Percentiles rank a stretch among this genome's conserved stretches.
phyloP scores from a whole-genome alignment of 1,140 invertebrate genomes.

The Frieseomelitta varia region DNA sequence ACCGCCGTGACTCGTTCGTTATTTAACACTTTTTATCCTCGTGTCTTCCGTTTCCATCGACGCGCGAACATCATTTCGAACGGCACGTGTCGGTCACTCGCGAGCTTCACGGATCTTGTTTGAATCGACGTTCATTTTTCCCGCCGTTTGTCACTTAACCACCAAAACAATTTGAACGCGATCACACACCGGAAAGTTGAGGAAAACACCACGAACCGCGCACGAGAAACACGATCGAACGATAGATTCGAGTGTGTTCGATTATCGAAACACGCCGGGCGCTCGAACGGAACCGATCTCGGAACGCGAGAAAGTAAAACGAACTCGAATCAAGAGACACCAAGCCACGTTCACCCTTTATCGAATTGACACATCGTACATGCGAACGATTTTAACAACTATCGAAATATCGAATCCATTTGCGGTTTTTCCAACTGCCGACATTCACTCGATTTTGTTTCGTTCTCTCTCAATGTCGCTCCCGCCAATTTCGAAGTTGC shows the following conservation, averaged over 20 bases:
- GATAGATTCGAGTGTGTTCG: not conserved
- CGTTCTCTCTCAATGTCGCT: not conserved
- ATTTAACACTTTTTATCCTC: slow-evolving; percentile 23
- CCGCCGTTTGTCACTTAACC: not conserved
- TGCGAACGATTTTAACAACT: not conserved
- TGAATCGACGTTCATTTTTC: slow-evolving; percentile 44
- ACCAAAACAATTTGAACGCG: not conserved
- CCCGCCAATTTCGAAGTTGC: not conserved
- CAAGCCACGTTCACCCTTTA: slow-evolving; percentile 15
- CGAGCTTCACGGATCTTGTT: slow-evolving; percentile 27
- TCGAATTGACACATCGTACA: not conserved
- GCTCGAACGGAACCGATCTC: not conserved
- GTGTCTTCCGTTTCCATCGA: slow-evolving; percentile 27
- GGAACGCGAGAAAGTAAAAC: not conserved
- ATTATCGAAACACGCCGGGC: slow-evolving; percentile 9
- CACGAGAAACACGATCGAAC: not conserved
- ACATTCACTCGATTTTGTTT: slow-evolving; percentile 40
- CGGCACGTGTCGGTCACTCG: slow-evolving; percentile 38
- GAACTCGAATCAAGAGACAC: not conserved
- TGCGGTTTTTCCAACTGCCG: slow-evolving; percentile 21
- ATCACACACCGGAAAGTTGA: not conserved
- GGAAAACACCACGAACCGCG: not conserved
- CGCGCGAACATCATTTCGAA: slow-evolving; percentile 26
- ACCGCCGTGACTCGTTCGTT: slow-evolving; percentile 12
- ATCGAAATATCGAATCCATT: not conserved